A percentile compares a stretch with the other conserved stretches of the same genome.
Conservation (phyloP, 2,797 vertebrate species). For the Carapus acus region DNA sequence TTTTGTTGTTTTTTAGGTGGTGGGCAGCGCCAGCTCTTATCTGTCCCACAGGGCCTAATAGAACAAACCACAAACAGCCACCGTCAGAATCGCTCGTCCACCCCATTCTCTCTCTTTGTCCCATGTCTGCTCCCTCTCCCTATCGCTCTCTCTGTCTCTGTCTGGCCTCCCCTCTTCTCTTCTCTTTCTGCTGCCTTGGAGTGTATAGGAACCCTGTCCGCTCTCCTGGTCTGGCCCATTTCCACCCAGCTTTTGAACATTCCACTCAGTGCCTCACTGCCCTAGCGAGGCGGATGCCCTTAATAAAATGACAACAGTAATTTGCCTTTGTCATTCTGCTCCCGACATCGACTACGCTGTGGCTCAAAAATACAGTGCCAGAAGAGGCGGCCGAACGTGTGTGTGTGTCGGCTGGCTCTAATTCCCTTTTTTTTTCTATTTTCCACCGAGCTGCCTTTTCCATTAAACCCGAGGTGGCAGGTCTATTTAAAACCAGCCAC, state of each 20-base stretch:
- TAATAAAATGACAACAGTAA: constrained; percentile 99
- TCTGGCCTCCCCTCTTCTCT: constrained; percentile 14
- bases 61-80: constrained; percentile 35
- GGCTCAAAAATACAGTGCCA: constrained; percentile 99
- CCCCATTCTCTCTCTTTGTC: constrained; percentile 8
- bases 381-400: constrained; percentile 88
- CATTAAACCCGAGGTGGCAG: constrained; percentile 98
- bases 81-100: constrained; percentile 21
- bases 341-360: constrained; percentile 80
- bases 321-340: constrained; percentile 99
- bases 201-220: constrained; percentile 51
- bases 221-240: constrained; percentile 50
- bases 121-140: constrained; percentile 4
- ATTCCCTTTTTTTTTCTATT: constrained; percentile 95
- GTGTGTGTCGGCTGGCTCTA: constrained; percentile 95
- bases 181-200: constrained; percentile 31
- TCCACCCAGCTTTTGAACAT: constrained; percentile 78
- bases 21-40: constrained; percentile 15
- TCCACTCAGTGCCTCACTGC: constrained; percentile 81
- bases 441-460: constrained; percentile 99
- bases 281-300: constrained; percentile 93
- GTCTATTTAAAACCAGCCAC: constrained; percentile 97
- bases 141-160: constrained; percentile 7
- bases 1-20: constrained; percentile 1
- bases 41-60: constrained; percentile 29